These are phyloP conservation scores for Rachycentron canadum DNA, from an alignment of 2,797 vertebrate genomes.

Conservation along the genomic window DNA sequence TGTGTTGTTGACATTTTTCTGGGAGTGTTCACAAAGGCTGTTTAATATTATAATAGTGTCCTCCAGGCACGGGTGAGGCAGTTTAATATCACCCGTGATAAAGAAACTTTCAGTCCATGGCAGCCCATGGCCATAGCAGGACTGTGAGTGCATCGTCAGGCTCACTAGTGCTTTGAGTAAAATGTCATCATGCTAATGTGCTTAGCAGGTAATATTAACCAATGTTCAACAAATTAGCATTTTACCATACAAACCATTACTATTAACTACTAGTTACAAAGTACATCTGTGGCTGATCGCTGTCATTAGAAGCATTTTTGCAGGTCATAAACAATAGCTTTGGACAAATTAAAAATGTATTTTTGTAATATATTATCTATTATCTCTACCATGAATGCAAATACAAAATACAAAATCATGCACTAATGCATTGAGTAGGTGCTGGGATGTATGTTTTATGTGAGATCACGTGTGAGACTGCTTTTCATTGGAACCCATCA, in stretches of 20 bases:
- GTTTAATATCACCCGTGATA: conserved; percentile 9
- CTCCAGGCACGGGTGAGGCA: neutral
- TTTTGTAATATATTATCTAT: no score
- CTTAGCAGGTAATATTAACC: neutral
- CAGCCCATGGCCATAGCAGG: neutral
- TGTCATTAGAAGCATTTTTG: neutral
- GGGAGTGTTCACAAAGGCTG: neutral
- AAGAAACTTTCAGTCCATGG: neutral
- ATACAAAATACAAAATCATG: neutral
- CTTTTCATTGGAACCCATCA: neutral
- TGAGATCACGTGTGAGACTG: no score
- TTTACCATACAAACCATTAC: neutral
- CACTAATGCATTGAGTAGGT: neutral
- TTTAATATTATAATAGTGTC: conserved; percentile 8
- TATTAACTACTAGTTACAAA: no score
- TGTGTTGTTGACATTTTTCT: conserved; percentile 11
- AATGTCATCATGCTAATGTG: neutral
- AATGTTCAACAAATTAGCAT: neutral
- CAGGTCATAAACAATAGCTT: neutral
- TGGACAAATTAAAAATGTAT: no score
- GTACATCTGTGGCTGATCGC: no score
- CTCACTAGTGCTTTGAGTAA: neutral
- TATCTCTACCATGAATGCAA: neutral
- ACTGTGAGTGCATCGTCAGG: neutral
- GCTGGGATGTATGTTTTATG: neutral